phyloP scores from a whole-genome alignment of 1,140 invertebrate genomes.

The Spodoptera frugiperda region DNA sequence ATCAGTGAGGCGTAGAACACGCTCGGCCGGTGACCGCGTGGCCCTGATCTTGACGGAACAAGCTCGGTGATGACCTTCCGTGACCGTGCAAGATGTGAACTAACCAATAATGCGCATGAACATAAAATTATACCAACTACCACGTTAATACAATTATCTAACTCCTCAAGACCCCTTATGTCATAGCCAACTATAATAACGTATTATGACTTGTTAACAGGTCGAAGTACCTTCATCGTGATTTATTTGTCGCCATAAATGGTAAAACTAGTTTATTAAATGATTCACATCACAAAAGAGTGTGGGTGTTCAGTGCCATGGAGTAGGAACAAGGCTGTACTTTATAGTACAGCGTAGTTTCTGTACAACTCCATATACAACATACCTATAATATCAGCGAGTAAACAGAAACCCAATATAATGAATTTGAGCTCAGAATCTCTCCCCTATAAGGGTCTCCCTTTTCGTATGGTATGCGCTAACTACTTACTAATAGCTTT shows the following conservation, averaged over 20 bases:
- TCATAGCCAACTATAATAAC: slow-evolving; percentile 37
- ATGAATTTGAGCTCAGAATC: slow-evolving; percentile 29
- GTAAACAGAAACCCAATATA: slow-evolving; percentile 26
- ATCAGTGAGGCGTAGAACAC: slow-evolving; percentile 62
- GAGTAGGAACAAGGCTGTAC: slow-evolving; percentile 23
- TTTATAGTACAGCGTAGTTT: slow-evolving; percentile 14
- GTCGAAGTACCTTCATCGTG: slow-evolving; percentile 46
- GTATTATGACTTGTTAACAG: slow-evolving; percentile 42
- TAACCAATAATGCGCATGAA: background rate
- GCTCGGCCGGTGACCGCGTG: slow-evolving; percentile 71
- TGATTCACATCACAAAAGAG: slow-evolving; percentile 48
- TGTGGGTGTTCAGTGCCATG: slow-evolving; percentile 54
- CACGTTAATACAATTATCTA: slow-evolving; percentile 24
- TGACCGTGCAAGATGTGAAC: slow-evolving; percentile 35
- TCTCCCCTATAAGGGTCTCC: slow-evolving; percentile 19
- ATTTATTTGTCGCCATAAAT: slow-evolving; percentile 52
- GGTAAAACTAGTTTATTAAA: slow-evolving; percentile 51
- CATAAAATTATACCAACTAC: slow-evolving; percentile 6
- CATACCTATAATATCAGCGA: background rate
- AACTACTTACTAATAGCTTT: slow-evolving; percentile 78
- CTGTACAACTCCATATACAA: background rate
- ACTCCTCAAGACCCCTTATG: slow-evolving; percentile 27
- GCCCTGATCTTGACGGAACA: slow-evolving; percentile 78
- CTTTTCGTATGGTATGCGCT: slow-evolving; percentile 53
- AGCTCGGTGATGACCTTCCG: slow-evolving; percentile 54